These are phyloP conservation scores for Microcaecilia unicolor DNA, from an alignment of 2,797 vertebrate species.

Conservation along the genomic window DNA sequence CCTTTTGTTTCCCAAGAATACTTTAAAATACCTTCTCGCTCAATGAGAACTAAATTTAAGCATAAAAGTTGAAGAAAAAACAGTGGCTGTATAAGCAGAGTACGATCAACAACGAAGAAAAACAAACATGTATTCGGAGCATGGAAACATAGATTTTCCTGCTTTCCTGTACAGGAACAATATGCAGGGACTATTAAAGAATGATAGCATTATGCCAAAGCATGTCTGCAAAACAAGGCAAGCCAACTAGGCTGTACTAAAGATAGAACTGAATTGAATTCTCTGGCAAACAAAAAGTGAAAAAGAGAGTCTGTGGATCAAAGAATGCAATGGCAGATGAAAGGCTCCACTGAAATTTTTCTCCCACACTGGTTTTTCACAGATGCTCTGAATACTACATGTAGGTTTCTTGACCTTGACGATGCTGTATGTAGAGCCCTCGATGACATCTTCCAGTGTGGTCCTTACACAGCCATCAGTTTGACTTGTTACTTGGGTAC, in stretches of 20 bases:
- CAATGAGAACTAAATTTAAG: constrained; percentile 10
- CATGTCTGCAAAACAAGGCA: constrained; percentile 18
- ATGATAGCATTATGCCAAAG: constrained; percentile 18
- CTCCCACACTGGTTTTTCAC: too few relatives aligned
- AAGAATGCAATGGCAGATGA: too few relatives aligned
- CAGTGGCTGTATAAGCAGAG: constrained; percentile 21
- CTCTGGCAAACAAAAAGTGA: constrained; percentile 1
- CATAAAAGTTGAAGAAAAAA: constrained; percentile 14
- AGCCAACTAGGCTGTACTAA: constrained; percentile 9
- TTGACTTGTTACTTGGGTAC: too few relatives aligned
- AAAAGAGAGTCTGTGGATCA: rapidly evolving
- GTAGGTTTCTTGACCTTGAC: too few relatives aligned
- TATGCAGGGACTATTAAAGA: constrained; percentile 21
- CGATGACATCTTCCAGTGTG: too few relatives aligned
- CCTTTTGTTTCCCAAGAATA: constrained; percentile 9
- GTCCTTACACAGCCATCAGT: too few relatives aligned
- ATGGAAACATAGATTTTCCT: constrained; percentile 30
- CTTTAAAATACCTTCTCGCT: constrained; percentile 1
- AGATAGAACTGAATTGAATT: not conserved
- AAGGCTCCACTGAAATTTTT: too few relatives aligned
- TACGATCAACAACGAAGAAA: constrained; percentile 19
- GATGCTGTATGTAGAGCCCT: too few relatives aligned
- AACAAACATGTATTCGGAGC: constrained; percentile 18
- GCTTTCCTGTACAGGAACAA: constrained; percentile 38
- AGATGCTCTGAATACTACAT: too few relatives aligned